phyloP scores from a whole-genome alignment of 35 echinoderm and acorn worm genomes.

The Ptychodera flava region DNA sequence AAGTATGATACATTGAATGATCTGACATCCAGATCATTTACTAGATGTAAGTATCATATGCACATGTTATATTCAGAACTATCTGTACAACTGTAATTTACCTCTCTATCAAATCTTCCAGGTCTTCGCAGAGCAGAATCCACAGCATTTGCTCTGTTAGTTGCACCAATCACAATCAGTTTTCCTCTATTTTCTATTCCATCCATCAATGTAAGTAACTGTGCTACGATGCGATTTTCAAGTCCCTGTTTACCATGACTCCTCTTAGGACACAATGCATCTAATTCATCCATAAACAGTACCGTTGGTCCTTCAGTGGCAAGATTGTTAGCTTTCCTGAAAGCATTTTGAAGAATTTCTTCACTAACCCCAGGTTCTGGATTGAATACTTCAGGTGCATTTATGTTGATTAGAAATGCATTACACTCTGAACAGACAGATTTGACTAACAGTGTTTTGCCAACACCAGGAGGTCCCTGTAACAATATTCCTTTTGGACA shows the following conservation, averaged over 20 bases:
- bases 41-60: no score
- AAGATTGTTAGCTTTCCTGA: conserved; percentile 17
- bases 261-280: conserved; percentile 39
- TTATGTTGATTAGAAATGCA: conserved; percentile 27
- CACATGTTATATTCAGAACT: no score
- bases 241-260: conserved; percentile 3
- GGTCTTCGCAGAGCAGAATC: conserved; percentile 35
- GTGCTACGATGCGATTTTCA: conserved; percentile 41
- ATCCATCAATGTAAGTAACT: conserved; percentile 47
- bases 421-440: conserved; percentile 26
- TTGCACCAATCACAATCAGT: conserved; percentile 40
- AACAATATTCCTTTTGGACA: conserved; percentile 31
- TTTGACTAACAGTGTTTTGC: conserved; percentile 38
- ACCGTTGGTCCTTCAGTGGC: conserved; percentile 3
- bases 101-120: conserved; percentile 54
- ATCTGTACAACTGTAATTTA: no score
- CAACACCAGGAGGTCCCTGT: conserved; percentile 31
- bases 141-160: conserved; percentile 43
- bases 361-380: conserved; percentile 43
- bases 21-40: no score
- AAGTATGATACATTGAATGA: no score
- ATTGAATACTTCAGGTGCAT: conserved; percentile 33
- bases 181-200: conserved; percentile 17
- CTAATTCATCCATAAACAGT: conserved; percentile 45
- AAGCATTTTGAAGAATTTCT: conserved; percentile 17